Evolutionary conservation across 2,888 invertebrate genomes (phyloP), one percentile per base, ranked within the genome.

Genomic region (Papilio protenor): DNA sequence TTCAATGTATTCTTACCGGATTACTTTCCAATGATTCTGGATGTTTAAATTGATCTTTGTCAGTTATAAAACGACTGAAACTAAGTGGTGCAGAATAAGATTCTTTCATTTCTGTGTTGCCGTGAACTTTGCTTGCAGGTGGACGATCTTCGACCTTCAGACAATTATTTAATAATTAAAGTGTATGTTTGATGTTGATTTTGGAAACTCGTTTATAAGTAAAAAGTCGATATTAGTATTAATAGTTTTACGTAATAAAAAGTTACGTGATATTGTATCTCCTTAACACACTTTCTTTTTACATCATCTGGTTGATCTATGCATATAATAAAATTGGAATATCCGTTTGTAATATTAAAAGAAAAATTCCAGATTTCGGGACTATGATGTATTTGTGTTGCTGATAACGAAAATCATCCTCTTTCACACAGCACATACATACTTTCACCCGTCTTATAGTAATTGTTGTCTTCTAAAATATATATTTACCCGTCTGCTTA

Each of bases 31-130:
- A 73, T 45, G 81, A 85, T 18, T 84, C 83, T 1, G 89, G 88
- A 72, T 90, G 86, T 76, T 90, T 91, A 79, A 84, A 90, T 77
- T 93, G 92, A 61, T 92, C 87, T 76, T 94, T 94, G 23, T 91
- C 84, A 0, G 92, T 92, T 2, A 90, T 85, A 64, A 94, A 77
- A 45, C 88, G 84, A 6, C 90, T 79, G 10, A 89, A 81, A 1
- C 80, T 80, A 0, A 71, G 76, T 8, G 91, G 92, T 49, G 81
- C 66, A 5, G 82, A 83, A 79, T 87, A 94, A 0, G 87, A 84
- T 59, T 85, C 87, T 73, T 84, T 87, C 89, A 90, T 91, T 81
- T 92, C 93, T 1, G 93, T 88, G 0, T 86, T 88, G 0, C 90
- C 88, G 71, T 92, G 90, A 0, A 87, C 90, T 10, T 83, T 81